phyloP scores from a whole-genome alignment of 2,113 vertebrate genomes.

The Laticauda laticaudata region DNA sequence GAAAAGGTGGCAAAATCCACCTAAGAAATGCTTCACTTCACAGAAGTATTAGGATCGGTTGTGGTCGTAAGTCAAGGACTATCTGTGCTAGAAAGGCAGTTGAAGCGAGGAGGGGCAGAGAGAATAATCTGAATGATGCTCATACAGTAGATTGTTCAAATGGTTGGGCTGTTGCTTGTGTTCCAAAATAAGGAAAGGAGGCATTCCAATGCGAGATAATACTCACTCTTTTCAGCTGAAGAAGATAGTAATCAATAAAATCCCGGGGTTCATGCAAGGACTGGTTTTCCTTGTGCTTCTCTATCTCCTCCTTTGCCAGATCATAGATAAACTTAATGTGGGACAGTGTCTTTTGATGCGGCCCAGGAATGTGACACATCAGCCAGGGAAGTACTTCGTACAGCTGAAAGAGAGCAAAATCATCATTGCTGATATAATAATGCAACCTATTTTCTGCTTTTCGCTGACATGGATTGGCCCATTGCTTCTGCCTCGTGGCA shows the following conservation, averaged over 20 bases:
- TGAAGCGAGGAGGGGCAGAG: neutral
- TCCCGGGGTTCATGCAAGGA: neutral
- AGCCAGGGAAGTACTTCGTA: conserved; percentile 33
- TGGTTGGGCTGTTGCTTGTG: neutral
- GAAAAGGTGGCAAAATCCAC: too few species aligned
- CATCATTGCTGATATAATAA: neutral
- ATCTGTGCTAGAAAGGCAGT: neutral
- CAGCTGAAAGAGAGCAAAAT: conserved; percentile 18
- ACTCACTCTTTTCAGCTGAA: conserved; percentile 40
- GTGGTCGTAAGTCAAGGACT: neutral
- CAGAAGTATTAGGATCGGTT: too few species aligned
- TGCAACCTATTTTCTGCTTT: too few species aligned
- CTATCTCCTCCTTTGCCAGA: neutral
- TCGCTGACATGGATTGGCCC: too few species aligned
- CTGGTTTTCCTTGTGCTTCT: neutral
- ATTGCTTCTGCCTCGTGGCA: too few species aligned
- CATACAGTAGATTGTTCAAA: neutral
- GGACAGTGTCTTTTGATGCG: conserved; percentile 26
- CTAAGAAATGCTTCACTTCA: too few species aligned
- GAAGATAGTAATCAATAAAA: conserved; percentile 25
- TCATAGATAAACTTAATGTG: neutral
- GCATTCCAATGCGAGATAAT: neutral
- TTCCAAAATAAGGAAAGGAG: neutral
- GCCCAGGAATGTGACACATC: conserved; percentile 36
- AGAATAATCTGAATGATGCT: neutral